Base-by-base conservation (phyloP, 2,888 invertebrate species). In the Seira ritae region DNA sequence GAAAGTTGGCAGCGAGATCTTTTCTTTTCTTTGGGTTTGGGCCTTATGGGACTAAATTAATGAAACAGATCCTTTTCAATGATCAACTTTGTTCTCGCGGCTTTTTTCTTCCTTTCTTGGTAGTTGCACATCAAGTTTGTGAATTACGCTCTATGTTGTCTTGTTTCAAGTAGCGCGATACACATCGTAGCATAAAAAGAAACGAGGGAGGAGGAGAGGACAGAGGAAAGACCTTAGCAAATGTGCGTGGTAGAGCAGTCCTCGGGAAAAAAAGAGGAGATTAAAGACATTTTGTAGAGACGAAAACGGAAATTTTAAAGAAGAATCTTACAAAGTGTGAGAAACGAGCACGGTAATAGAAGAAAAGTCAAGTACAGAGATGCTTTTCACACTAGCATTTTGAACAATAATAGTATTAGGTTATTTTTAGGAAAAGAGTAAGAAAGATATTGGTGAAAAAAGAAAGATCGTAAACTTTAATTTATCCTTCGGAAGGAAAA, bases 11-110 rank as follows among this genome's bases (percentile, higher is more conserved):
- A 50, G 42, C 65, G 65, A 19, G 67, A 50, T n/a, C 22, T 20
- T 68, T 24, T 69, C 55, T 69, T 72, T 67, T 68, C 70, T 67
- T 31, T 55, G 55, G 17, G 23, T 22, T n/a, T 23, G 17, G 62
- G 70, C 75, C 80, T 42, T 71, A 70, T 67, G 76, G 68, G 76
- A 77, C 72, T 77, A 82, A 82, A 82, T 82, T 82, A 82, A 82
- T 82, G 82, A 77, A 62, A 81, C 75, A 76, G 76, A 72, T 77
- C 82, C 62, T 72, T 82, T 72, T 73, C 69, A 19, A 42, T 67
- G 82, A 77, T 82, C 82, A 82, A 46, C 50, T 77, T 82, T 76
- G 46, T 62, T 62, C 82, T 76, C n/a, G 17, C 23, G 71, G 71
- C 76, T 42, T 71, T 80, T 23, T n/a, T 50, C 55, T 1, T 72